phyloP scores from a whole-genome alignment of 1,140 invertebrate genomes.

The Drosophila arawakana region DNA sequence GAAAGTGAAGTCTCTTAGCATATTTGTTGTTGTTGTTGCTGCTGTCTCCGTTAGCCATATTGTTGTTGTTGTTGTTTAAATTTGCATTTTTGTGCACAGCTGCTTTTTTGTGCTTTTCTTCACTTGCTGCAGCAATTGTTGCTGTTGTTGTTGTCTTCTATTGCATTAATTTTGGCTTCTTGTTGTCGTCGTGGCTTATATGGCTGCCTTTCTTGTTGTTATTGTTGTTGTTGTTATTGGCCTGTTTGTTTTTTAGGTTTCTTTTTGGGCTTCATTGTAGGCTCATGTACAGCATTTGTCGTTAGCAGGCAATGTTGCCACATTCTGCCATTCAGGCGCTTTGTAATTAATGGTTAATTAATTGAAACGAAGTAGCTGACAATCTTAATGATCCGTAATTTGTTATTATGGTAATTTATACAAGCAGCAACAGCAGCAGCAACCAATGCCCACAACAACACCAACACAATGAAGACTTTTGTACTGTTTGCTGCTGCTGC shows the following conservation, averaged over 20 bases:
- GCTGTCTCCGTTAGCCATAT: constrained; percentile 5
- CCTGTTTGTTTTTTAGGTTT: constrained; percentile 35
- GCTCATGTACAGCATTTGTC: constrained; percentile 77
- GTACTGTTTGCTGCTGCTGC: constrained; percentile 26
- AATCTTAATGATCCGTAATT: constrained; percentile 83
- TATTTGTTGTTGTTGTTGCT: constrained; percentile 61
- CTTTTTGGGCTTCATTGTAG: constrained; percentile 48
- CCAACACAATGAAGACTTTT: constrained; percentile 67
- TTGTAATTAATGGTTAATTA: constrained; percentile 83
- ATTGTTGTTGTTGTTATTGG: constrained; percentile 31
- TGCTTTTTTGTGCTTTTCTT: constrained; percentile 78
- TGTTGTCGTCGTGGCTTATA: constrained; percentile 69
- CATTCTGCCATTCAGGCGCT: constrained; percentile 79
- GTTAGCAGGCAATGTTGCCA: constrained; percentile 67
- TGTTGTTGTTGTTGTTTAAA: constrained; percentile 49
- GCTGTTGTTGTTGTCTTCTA: constrained; percentile 57
- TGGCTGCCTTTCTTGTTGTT: constrained; percentile 53
- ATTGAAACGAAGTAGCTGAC: constrained; percentile 83
- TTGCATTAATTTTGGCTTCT: constrained; percentile 81
- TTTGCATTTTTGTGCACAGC: constrained; percentile 80
- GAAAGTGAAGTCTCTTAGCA: constrained; percentile 83
- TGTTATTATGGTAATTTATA: constrained; percentile 84
- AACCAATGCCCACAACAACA: constrained; percentile 54
- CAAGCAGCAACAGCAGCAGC: constrained; percentile 53
- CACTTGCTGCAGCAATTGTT: constrained; percentile 54